These are phyloP conservation scores for Podilymbus podiceps DNA, from an alignment of 2,113 vertebrate genomes.

Conservation along the genomic window DNA sequence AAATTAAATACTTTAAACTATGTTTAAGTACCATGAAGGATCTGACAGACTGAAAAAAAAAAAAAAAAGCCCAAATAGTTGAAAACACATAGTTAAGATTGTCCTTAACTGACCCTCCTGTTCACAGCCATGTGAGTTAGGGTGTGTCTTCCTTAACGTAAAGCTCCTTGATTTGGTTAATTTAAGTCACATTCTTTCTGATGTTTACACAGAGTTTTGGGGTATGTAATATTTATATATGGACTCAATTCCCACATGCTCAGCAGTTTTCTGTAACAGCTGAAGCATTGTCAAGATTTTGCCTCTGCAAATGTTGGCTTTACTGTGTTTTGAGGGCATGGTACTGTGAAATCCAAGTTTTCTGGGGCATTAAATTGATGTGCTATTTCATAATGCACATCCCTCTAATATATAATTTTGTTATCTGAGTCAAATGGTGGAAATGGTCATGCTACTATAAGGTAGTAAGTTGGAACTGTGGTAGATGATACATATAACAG, in stretches of 20 bases:
- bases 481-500: neutral
- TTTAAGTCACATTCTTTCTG: neutral
- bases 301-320: slow-evolving; percentile 43
- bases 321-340: slow-evolving; percentile 36
- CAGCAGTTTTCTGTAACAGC: slow-evolving; percentile 47
- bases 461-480: neutral
- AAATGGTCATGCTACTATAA: neutral
- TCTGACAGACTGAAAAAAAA: neutral
- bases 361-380: slow-evolving; percentile 63
- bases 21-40: slow-evolving; percentile 41
- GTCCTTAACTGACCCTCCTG: neutral
- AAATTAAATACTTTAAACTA: slow-evolving; percentile 55
- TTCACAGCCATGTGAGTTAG: neutral
- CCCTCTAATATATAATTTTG: slow-evolving; percentile 41
- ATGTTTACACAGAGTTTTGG: neutral
- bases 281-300: slow-evolving; percentile 39
- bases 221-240: slow-evolving; percentile 54
- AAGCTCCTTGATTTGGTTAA: neutral
- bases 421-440: slow-evolving; percentile 18
- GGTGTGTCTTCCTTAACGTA: neutral
- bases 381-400: slow-evolving; percentile 27
- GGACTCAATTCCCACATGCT: slow-evolving; percentile 42
- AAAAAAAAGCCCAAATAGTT: neutral
- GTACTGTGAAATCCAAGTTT: slow-evolving; percentile 61
- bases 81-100: neutral